These are phyloP conservation scores for Pao palembangensis DNA, from an alignment of 2,113 vertebrate genomes.

Conservation along the genomic window DNA sequence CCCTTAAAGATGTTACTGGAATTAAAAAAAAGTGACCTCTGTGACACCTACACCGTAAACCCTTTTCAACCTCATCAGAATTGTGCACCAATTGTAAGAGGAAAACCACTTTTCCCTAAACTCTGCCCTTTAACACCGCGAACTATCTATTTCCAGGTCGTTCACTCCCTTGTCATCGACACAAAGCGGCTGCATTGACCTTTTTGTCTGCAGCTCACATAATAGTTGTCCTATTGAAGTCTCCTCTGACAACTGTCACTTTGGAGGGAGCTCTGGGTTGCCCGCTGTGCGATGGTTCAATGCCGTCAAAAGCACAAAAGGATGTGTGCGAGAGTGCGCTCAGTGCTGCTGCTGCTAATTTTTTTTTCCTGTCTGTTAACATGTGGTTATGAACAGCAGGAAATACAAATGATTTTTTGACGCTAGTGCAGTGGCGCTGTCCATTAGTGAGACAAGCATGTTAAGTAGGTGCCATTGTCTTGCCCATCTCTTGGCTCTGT, in stretches of 20 bases:
- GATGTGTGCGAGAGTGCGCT: slow-evolving; percentile 4
- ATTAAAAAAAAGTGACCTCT: too few relatives aligned
- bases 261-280: slow-evolving; percentile 48
- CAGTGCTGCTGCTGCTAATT: slow-evolving; percentile 17
- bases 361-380: slow-evolving; percentile 48
- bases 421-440: slow-evolving; percentile 32
- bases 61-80: neutral
- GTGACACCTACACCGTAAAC: too few relatives aligned
- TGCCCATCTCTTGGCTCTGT: slow-evolving; percentile 6
- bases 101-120: slow-evolving; percentile 7
- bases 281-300: slow-evolving; percentile 61
- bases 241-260: slow-evolving; percentile 55
- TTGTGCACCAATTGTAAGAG: neutral
- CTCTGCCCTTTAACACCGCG: slow-evolving; percentile 19
- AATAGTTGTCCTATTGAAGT: slow-evolving; percentile 63
- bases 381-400: slow-evolving; percentile 37
- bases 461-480: slow-evolving; percentile 39
- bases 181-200: slow-evolving; percentile 64
- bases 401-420: slow-evolving; percentile 54
- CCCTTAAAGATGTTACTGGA: too few relatives aligned
- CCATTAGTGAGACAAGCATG: slow-evolving; percentile 49
- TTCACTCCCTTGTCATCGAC: slow-evolving; percentile 39
- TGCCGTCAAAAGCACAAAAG: slow-evolving; percentile 55
- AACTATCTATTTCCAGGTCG: slow-evolving; percentile 47
- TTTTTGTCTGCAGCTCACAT: slow-evolving; percentile 63